Conservation (phyloP, 2,797 vertebrate species). For the Hirundo rustica region DNA sequence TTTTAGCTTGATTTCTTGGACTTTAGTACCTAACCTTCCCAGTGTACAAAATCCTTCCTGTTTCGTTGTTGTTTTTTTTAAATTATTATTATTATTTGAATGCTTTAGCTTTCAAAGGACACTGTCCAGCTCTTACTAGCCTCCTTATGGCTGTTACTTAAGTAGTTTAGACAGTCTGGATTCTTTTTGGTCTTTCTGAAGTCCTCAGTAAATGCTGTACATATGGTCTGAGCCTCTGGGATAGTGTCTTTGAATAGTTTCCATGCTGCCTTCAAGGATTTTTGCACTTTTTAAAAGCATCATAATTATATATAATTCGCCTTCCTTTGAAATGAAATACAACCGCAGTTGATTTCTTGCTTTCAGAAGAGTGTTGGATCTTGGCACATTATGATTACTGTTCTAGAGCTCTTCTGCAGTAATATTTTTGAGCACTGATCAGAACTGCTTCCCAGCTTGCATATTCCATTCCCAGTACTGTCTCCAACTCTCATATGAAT, state of each 20-base stretch:
- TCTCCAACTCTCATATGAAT: constrained; percentile 45
- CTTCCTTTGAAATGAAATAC: constrained; percentile 31
- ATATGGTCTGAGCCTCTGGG: neutral
- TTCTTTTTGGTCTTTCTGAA: neutral
- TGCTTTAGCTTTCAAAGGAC: neutral
- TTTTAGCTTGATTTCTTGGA: neutral
- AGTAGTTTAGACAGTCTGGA: neutral
- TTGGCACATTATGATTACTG: constrained; percentile 5
- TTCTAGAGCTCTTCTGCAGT: constrained; percentile 41
- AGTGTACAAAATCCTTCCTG: neutral
- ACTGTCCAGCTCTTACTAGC: neutral
- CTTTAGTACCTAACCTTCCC: neutral
- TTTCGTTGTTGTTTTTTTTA: neutral
- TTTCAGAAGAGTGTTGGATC: constrained; percentile 1
- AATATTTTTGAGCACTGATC: constrained; percentile 37
- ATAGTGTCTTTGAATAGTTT: neutral
- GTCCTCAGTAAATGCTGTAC: neutral
- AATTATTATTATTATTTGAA: neutral
- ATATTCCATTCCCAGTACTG: constrained; percentile 8
- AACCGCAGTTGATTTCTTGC: neutral
- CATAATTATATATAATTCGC: neutral
- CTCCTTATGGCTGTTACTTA: neutral
- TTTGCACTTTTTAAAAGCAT: constrained; percentile 19
- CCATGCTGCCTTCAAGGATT: constrained; percentile 11
- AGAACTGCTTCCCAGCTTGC: constrained; percentile 27